Conservation (phyloP, 2,797 vertebrate species). For the Lacerta viridis region DNA sequence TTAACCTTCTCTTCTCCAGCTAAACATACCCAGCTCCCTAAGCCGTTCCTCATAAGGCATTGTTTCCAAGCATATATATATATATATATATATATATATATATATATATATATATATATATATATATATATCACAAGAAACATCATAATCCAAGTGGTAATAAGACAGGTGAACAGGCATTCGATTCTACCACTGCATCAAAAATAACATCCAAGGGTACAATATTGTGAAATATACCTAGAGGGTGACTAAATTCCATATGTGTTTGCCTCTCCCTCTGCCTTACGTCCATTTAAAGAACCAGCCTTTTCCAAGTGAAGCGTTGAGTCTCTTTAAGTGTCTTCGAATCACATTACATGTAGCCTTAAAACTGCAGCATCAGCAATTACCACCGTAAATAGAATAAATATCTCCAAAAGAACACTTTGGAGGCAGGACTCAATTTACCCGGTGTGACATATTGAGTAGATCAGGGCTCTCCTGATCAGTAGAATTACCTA, state of each 20-base stretch:
- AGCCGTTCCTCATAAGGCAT: too few relatives aligned
- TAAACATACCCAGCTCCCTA: too few relatives aligned
- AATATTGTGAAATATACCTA: conserved; percentile 43
- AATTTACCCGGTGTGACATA: conserved; percentile 56
- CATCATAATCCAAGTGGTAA: conserved; percentile 27
- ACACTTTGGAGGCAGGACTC: conserved; percentile 47
- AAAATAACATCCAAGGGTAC: conserved; percentile 50
- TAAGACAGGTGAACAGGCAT: conserved; percentile 8
- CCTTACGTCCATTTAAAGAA: conserved; percentile 30
- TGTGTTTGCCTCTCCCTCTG: not conserved
- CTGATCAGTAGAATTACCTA: conserved; percentile 62
- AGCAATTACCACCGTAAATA: conserved; percentile 55
- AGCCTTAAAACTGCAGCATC: conserved; percentile 50
- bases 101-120: too few relatives aligned
- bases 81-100: too few relatives aligned
- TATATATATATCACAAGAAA: too few relatives aligned
- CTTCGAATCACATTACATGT: conserved; percentile 58
- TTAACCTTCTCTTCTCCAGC: too few relatives aligned
- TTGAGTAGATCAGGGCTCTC: conserved; percentile 52
- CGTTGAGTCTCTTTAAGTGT: conserved; percentile 27
- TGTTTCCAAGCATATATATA: too few relatives aligned
- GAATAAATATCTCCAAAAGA: conserved; percentile 65
- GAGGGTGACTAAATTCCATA: conserved; percentile 44
- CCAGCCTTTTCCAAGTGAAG: conserved; percentile 51
- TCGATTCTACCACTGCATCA: conserved; percentile 47